Evolutionary conservation across 2,113 vertebrate genomes (phyloP), one percentile per base, ranked within the genome.

Genomic region (Phoxinus phoxinus): DNA sequence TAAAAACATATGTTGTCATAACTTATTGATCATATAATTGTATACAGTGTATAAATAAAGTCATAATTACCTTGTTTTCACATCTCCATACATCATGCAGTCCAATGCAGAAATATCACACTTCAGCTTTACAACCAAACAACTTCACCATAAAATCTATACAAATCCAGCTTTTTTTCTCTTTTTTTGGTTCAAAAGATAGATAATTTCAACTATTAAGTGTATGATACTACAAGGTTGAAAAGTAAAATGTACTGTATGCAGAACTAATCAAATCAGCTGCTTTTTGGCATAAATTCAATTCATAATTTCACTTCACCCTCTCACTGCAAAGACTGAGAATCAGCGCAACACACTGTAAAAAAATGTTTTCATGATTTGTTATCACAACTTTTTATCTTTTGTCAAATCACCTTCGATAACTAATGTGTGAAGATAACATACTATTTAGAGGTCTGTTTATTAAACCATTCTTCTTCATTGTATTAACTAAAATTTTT

Each of bases 221-320:
- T 41, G 41, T 41, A 9, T 41, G 69, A 61, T 25, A 61, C 11
- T 25, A 25, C n/a, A 3, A 72, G 37, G 35, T 13, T 72, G 19
- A 2, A 72, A 44, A 71, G 69, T 41, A 12, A 23, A 71, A 41
- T 10, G 1, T 53, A 7, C 51, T 53, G 51, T 11, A 61, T 61
- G n/a, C 58, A 12, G n/a, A 3, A 61, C n/a, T 61, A 61, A 25
- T 61, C 58, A 61, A 61, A 25, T 46, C 23, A 9, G 5, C 27
- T 4, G 21, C 37, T 46, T 27, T 44, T 12, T 73, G 32, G 27
- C 27, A 32, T 35, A 23, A 53, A 56, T 23, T n/a, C 46, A 56
- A 56, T 73, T 35, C 48, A 71, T 46, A 79, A 84, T 73, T 75
- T 77, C 44, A 53, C 84, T 85, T 84, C 56, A 61, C 67, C 59